These are phyloP conservation scores for Brachirus orientalis DNA, from an alignment of 2,113 vertebrate genomes.

Conservation along the genomic window DNA sequence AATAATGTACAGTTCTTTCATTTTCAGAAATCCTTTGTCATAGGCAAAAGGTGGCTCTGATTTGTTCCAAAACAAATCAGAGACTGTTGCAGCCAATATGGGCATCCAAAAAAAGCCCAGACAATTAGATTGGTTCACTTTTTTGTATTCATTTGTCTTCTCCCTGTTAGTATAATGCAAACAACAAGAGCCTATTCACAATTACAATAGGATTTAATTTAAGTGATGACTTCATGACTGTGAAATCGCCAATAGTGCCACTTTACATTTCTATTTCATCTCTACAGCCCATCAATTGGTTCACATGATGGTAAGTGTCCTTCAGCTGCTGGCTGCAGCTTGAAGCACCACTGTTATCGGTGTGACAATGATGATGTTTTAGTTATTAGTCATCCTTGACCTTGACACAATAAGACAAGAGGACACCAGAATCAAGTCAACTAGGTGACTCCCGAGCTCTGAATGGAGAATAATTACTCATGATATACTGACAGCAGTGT, in stretches of 20 bases:
- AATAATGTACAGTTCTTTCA: too few relatives aligned
- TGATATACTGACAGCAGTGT: conserved; percentile 7
- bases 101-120: too few relatives aligned
- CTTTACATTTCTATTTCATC: conserved; percentile 66
- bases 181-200: neutral
- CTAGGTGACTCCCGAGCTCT: conserved; percentile 41
- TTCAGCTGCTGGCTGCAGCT: conserved; percentile 52
- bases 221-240: conserved; percentile 46
- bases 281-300: conserved; percentile 52
- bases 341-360: conserved; percentile 44
- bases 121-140: neutral
- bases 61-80: too few relatives aligned
- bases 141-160: too few relatives aligned
- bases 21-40: too few relatives aligned
- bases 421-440: conserved; percentile 40
- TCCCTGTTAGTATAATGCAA: conserved; percentile 1
- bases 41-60: too few relatives aligned
- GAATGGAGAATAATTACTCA: conserved; percentile 38
- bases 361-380: conserved; percentile 64
- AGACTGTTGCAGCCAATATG: too few relatives aligned
- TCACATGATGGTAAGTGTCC: conserved; percentile 43
- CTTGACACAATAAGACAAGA: conserved; percentile 53
- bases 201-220: neutral
- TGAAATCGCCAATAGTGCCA: conserved; percentile 52
- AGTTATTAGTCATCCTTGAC: conserved; percentile 66